These are phyloP conservation scores for Myotis lucifugus DNA, from an alignment of 2,113 vertebrate genomes.

Conservation along the genomic window DNA sequence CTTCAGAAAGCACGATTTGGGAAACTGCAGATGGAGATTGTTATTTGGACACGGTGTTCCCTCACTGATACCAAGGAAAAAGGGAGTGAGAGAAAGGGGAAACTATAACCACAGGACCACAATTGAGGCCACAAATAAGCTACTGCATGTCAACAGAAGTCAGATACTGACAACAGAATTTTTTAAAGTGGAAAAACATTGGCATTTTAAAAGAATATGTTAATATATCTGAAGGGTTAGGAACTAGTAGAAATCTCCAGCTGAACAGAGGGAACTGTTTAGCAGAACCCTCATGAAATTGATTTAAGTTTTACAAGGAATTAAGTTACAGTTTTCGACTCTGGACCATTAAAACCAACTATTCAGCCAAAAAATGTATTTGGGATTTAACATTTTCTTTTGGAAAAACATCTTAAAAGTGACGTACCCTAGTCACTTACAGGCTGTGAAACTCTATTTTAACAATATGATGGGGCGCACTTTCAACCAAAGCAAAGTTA, in stretches of 20 bases:
- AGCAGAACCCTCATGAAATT: slow-evolving; percentile 68
- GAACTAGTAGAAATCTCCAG: not conserved
- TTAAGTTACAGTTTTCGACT: slow-evolving; percentile 63
- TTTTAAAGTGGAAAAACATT: not conserved
- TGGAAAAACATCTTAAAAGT: slow-evolving; percentile 64
- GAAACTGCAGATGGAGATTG: not conserved
- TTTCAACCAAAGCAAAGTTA: slow-evolving; percentile 60
- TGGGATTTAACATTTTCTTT: slow-evolving; percentile 74
- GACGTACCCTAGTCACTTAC: slow-evolving; percentile 66
- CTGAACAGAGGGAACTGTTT: slow-evolving; percentile 68
- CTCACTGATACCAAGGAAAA: not conserved
- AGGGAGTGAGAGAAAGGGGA: not conserved
- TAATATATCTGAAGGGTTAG: slow-evolving; percentile 42
- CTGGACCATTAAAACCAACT: slow-evolving; percentile 73
- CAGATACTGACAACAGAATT: not conserved
- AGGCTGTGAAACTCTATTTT: slow-evolving; percentile 69
- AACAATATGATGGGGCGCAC: slow-evolving; percentile 66
- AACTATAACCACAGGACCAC: not conserved
- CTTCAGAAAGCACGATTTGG: not conserved
- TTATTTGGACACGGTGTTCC: not conserved
- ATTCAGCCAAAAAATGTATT: slow-evolving; percentile 69
- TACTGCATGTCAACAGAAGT: slow-evolving; percentile 48
- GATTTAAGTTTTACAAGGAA: slow-evolving; percentile 70
- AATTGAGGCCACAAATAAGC: slow-evolving; percentile 12
- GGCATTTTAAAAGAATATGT: slow-evolving; percentile 11